Percentiles rank a stretch among this genome's conserved stretches.
These are phyloP conservation scores for Vulpes ferrilata DNA, from an alignment of 2,113 vertebrate genomes.

Conservation along the genomic window DNA sequence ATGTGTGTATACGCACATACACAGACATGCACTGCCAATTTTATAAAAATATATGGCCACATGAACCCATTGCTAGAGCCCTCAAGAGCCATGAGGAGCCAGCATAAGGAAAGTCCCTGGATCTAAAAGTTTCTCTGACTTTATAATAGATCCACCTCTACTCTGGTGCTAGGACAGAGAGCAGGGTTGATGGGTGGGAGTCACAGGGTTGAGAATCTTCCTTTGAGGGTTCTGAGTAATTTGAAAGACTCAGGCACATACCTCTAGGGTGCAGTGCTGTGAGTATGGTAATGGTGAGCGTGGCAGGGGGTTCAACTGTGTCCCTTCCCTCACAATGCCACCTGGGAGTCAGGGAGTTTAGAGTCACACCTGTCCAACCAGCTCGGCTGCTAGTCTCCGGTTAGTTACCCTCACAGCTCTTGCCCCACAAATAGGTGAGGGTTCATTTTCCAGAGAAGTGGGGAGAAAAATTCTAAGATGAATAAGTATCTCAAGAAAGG, in stretches of 20 bases:
- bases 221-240: background rate
- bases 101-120: background rate
- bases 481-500: background rate
- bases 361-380: background rate
- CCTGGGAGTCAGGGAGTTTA: background rate
- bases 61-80: background rate
- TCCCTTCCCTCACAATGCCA: background rate
- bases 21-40: background rate
- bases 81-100: background rate
- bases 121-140: background rate
- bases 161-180: background rate
- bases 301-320: background rate
- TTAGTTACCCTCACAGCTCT: background rate
- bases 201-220: background rate
- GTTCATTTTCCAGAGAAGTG: background rate
- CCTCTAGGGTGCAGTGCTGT: background rate
- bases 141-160: background rate
- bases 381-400: background rate
- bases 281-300: background rate
- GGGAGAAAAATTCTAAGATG: background rate
- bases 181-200: background rate
- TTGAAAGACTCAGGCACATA: background rate
- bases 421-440: background rate
- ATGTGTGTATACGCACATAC: background rate
- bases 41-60: background rate